Evolutionary conservation across 2,113 vertebrate genomes (phyloP).

Genomic region (Potamarius usumacintae): DNA sequence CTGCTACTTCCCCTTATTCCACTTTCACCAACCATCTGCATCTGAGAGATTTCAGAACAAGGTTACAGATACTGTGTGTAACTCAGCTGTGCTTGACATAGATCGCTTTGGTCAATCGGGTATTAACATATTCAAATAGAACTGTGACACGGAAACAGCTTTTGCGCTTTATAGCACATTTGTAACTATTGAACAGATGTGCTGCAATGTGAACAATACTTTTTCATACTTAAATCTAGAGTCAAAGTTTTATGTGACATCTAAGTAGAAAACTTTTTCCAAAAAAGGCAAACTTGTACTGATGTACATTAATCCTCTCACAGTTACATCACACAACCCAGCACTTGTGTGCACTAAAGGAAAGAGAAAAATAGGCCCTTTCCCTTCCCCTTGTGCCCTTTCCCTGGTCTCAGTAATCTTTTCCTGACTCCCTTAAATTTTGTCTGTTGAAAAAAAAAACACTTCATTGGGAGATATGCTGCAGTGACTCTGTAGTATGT

Average conservation of each 20-base stretch:
- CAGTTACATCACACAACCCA: conserved; percentile 47
- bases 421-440: conserved; percentile 1
- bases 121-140: not conserved
- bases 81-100: conserved; percentile 1
- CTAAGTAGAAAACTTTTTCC: conserved; percentile 18
- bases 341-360: conserved; percentile 28
- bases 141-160: not conserved
- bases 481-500: conserved; percentile 57
- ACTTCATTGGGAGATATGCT: conserved; percentile 17
- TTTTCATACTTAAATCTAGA: conserved; percentile 2
- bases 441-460: conserved; percentile 34
- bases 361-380: conserved; percentile 17
- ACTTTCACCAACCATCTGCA: conserved; percentile 49
- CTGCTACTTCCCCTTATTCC: conserved; percentile 53
- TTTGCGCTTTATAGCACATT: conserved; percentile 6
- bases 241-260: not conserved
- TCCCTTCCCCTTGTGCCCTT: not conserved
- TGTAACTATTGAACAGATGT: not conserved
- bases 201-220: not conserved
- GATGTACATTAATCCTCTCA: conserved; percentile 49
- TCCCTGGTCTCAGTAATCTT: not conserved
- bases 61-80: conserved; percentile 13
- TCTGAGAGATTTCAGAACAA: not conserved
- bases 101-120: not conserved
- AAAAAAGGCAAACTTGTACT: conserved; percentile 22